Conservation (phyloP, 1,140 invertebrate species). For the Drosophila ercepeae region DNA sequence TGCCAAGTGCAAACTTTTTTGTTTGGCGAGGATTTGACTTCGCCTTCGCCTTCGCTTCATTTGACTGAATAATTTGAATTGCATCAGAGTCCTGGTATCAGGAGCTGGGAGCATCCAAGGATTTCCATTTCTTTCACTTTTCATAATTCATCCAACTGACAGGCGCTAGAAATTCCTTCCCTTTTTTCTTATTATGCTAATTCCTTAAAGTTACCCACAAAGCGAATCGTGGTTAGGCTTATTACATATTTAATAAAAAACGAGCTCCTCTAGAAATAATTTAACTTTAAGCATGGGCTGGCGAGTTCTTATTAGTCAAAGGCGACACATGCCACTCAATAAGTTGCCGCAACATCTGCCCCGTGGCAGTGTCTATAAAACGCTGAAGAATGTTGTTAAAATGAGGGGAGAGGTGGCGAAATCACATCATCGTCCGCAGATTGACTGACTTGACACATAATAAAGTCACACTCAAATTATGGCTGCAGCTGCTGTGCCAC, state of each 20-base stretch:
- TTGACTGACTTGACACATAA: slow-evolving; percentile 80
- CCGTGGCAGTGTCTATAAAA: slow-evolving; percentile 26
- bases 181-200: slow-evolving; percentile 66
- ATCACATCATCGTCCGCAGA: slow-evolving; percentile 72
- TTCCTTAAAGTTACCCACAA: slow-evolving; percentile 53
- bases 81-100: slow-evolving; percentile 50
- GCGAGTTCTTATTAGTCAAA: slow-evolving; percentile 46
- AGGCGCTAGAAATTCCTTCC: slow-evolving; percentile 44
- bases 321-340: slow-evolving; percentile 70
- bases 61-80: slow-evolving; percentile 82
- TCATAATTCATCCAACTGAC: slow-evolving; percentile 64
- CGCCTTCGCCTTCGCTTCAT: slow-evolving; percentile 60
- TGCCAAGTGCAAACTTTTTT: slow-evolving; percentile 79
- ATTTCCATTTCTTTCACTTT: slow-evolving; percentile 58
- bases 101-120: slow-evolving; percentile 7
- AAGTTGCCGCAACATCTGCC: slow-evolving; percentile 53
- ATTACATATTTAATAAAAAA: slow-evolving; percentile 63
- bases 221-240: neutral
- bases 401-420: slow-evolving; percentile 16
- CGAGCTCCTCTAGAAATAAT: slow-evolving; percentile 4
- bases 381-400: slow-evolving; percentile 36
- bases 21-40: slow-evolving; percentile 46
- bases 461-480: slow-evolving; percentile 79
- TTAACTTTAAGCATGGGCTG: slow-evolving; percentile 35
- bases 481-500: slow-evolving; percentile 64